A percentile compares a stretch with the other conserved stretches of the same genome.
Conservation (phyloP, 2,113 vertebrate species). For the Eurystomus gularis region DNA sequence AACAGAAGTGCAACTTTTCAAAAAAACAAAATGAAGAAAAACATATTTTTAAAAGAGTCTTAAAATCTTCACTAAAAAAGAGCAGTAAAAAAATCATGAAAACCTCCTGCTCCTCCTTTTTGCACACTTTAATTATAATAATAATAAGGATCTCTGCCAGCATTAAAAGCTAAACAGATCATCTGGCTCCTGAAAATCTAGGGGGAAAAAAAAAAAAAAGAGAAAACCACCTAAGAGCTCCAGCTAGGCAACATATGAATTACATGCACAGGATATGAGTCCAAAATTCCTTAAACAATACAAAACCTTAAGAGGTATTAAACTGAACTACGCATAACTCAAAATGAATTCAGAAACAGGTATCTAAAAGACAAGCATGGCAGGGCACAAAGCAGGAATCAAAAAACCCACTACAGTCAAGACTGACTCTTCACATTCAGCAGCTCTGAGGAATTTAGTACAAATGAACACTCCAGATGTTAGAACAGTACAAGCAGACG, state of each 20-base stretch:
- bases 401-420: not conserved
- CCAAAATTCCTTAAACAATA: not conserved
- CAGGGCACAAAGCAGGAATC: not conserved
- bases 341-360: not conserved
- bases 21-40: not conserved
- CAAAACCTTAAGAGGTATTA: not conserved
- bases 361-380: not conserved
- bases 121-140: not conserved
- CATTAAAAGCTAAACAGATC: not conserved
- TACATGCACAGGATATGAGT: rapidly evolving
- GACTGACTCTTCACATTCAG: not conserved
- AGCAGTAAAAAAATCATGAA: not conserved
- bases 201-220: not conserved
- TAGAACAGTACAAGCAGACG: not conserved
- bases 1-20: not conserved
- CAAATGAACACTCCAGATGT: not conserved
- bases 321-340: not conserved
- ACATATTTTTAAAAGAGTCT: not conserved
- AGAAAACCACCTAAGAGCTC: not conserved
- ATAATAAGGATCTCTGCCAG: not conserved
- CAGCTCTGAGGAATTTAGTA: not conserved
- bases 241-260: not conserved
- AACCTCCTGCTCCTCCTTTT: not conserved
- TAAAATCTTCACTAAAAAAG: not conserved
- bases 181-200: not conserved